Base-by-base conservation (phyloP, 64 coral and sea anemone species). In the Trachythela sp. region DNA sequence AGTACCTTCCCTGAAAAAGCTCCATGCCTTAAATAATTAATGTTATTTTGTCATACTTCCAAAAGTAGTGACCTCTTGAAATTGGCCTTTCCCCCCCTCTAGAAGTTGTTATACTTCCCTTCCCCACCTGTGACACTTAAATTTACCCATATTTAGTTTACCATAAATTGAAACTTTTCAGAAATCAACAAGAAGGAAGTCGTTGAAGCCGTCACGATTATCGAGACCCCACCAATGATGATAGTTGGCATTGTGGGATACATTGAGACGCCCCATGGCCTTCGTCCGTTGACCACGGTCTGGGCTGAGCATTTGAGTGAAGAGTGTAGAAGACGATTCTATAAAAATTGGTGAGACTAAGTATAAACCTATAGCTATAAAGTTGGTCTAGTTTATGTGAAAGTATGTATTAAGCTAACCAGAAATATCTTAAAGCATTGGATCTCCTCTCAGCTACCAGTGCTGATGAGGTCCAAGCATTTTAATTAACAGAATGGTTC, bases 241-340 rank as follows among this genome's bases (percentile, higher is more conserved):
- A 94, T 99, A 26, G 96, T 99, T 88, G 96, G 96, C 18, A 93
- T 99, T 87, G 96, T 99, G 54, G 96, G 96, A 15, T 99, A 99
- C 32, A 99, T 99, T 77, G 96, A 99, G 64, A 99, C 96, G 15
- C 96, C 96, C 15, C 86, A 89, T 84, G 96, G 96, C 37, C 70
- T 99, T 14, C 94, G 96, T 83, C 89, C 88, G 18, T 87, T 99
- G 20, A 99, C 94, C 56, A 99, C 93, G 60, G 85, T 99, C 84
- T 99, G 96, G 96, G 96, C 96, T 77, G 96, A 99, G 45, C 96
- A 99, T 99, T 85, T 99, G 17, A 99, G 91, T 92, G 96, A 99
- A 38, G 96, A 99, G 27, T 99, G 96, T 56, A 92, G 91, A 84
- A 93, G 96, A 14, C 93, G 96, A 39, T 99, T 99, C 87, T 99